Conservation (phyloP, 2,888 invertebrate genomes). For the Cephus pygmeus region DNA sequence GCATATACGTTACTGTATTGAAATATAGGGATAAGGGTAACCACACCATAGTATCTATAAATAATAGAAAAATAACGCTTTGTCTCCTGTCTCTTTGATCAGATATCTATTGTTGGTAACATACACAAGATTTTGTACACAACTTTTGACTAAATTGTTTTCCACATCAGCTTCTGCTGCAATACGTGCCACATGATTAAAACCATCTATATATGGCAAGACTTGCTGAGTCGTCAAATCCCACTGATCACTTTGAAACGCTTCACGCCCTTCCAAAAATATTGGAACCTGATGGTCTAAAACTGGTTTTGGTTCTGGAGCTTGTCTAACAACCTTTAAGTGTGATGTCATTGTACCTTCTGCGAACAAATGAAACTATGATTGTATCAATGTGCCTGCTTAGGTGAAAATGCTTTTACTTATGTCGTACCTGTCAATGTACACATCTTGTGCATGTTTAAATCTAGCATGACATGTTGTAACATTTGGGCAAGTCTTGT, state of each 20-base stretch:
- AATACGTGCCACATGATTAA: conserved; percentile 91
- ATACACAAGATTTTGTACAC: conserved; percentile 91
- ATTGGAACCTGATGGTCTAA: conserved; percentile 93
- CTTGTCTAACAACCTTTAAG: conserved; percentile 85
- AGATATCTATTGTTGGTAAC: conserved; percentile 33
- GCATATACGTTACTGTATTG: conserved; percentile 90
- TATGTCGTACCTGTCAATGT: conserved; percentile 73
- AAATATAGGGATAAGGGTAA: conserved; percentile 81
- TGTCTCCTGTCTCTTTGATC: background rate
- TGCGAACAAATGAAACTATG: conserved; percentile 57
- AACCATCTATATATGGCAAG: conserved; percentile 90
- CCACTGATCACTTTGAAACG: conserved; percentile 82
- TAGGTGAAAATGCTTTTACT: background rate
- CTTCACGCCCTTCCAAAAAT: conserved; percentile 75
- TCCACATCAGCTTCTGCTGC: conserved; percentile 92
- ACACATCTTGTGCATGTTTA: conserved; percentile 84
- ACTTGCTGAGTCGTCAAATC: conserved; percentile 95
- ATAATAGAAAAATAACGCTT: conserved; percentile 15
- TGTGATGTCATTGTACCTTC: conserved; percentile 91
- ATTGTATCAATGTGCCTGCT: background rate
- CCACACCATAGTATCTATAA: conserved; percentile 75
- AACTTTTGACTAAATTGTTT: conserved; percentile 92
- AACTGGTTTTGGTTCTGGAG: conserved; percentile 84
- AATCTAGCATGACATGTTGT: conserved; percentile 80
- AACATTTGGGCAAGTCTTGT: conserved; percentile 80